Conservation (phyloP, 2,888 invertebrate genomes). For the Melanotus villosus region DNA sequence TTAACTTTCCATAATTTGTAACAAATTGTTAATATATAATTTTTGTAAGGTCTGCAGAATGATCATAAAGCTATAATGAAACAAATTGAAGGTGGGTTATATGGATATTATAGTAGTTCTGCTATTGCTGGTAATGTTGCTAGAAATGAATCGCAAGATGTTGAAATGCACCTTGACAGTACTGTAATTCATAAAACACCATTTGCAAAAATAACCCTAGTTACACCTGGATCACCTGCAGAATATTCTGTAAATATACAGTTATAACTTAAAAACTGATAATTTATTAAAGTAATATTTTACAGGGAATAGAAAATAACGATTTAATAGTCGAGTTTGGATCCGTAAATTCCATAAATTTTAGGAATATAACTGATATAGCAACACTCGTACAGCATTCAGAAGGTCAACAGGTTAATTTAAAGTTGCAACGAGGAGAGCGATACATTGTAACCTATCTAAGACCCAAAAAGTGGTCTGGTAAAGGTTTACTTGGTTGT, state of each 20-base stretch:
- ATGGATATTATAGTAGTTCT: slow-evolving; percentile 66
- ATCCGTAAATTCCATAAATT: slow-evolving; percentile 80
- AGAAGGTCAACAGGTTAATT: slow-evolving; percentile 69
- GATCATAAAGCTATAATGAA: slow-evolving; percentile 89
- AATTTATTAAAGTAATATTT: neutral
- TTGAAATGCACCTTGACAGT: slow-evolving; percentile 27
- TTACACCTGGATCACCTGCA: slow-evolving; percentile 87
- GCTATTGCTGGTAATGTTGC: neutral
- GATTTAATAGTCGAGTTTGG: slow-evolving; percentile 86
- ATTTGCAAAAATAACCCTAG: slow-evolving; percentile 81
- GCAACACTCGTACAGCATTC: slow-evolving; percentile 77
- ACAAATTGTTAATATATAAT: neutral
- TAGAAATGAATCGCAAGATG: slow-evolving; percentile 19
- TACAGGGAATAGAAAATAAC: slow-evolving; percentile 78
- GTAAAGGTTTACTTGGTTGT: slow-evolving; percentile 84
- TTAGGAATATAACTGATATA: slow-evolving; percentile 78
- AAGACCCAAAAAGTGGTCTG: slow-evolving; percentile 83
- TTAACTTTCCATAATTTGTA: neutral
- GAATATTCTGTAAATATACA: slow-evolving; percentile 77
- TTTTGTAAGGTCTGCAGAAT: slow-evolving; percentile 82
- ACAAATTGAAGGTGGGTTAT: slow-evolving; percentile 84
- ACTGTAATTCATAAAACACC: slow-evolving; percentile 62
- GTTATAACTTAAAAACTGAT: neutral
- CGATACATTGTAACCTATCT: slow-evolving; percentile 73
- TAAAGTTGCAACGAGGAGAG: slow-evolving; percentile 72